Conservation (phyloP, 1,140 invertebrate genomes). For the Muscidifurax raptorellus region DNA sequence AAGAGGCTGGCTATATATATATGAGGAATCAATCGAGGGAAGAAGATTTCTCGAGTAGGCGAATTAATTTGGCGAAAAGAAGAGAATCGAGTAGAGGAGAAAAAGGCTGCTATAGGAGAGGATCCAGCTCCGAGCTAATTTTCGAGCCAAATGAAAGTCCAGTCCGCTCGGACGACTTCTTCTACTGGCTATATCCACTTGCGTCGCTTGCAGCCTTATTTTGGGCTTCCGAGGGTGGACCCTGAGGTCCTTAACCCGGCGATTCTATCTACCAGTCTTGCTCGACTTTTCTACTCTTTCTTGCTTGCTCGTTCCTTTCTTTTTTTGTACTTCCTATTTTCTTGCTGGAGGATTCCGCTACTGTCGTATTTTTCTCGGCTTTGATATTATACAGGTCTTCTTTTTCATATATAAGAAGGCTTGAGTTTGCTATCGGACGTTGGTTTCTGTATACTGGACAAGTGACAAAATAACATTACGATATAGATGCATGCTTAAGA, state of each 20-base stretch:
- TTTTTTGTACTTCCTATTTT: slow-evolving; percentile 3
- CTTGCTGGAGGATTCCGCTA: neutral
- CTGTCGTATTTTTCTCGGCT: neutral
- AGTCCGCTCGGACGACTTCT: slow-evolving; percentile 11
- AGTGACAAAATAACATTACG: no score
- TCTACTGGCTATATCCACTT: neutral
- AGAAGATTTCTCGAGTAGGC: neutral
- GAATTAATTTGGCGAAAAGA: slow-evolving; percentile 3
- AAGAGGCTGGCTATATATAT: neutral
- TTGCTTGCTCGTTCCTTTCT: neutral
- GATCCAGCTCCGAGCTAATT: slow-evolving; percentile 39
- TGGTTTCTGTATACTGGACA: neutral
- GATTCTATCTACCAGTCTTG: slow-evolving; percentile 11
- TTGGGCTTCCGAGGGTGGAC: neutral
- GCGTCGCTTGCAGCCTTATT: slow-evolving; percentile 27
- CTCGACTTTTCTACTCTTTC: neutral
- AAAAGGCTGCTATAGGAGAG: neutral
- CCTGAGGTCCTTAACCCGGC: slow-evolving; percentile 23
- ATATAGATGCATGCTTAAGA: no score
- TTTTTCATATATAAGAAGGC: neutral
- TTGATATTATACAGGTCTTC: neutral
- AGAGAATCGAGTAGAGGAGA: neutral
- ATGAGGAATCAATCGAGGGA: neutral
- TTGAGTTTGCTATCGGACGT: neutral
- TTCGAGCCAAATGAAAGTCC: slow-evolving; percentile 44